Evolutionary conservation across 2,113 vertebrate genomes (phyloP), one percentile per base, ranked within the genome.

Genomic region (Leptobrachium ailaonicum): DNA sequence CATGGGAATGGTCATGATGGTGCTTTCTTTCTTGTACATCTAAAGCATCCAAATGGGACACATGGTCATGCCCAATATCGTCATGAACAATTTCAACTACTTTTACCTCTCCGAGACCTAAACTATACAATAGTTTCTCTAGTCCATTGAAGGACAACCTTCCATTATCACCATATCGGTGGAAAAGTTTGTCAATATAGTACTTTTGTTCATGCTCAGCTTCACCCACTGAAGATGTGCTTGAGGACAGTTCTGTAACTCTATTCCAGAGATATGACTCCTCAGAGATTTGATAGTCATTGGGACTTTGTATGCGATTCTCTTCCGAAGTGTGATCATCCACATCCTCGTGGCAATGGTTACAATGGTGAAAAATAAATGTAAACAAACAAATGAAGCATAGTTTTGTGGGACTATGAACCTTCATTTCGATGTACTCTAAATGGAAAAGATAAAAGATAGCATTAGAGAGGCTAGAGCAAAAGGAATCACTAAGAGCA

Each of bases 321-420:
- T 83, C 82, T 72, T 91, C 78, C 41, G 66, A 79, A 41, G 85
- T 85, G 10, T 75, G 88, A 82, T 93, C 91, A 72, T 95, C 92
- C 2, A 85, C 89, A 69, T 92, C 92, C 78, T 85, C 92, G 76
- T 97, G 95, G 86, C 96, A 96, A 81, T 94, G 95, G 90, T 90
- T 93, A 88, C 95, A 96, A 72, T 96, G 96, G 87, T 97, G 95
- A 87, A 96, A 95, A 84, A 97, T 84, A 88, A 98, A 95, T 67
- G 96, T 97, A 91, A 99, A 90, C 90, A 98, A 92, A 87, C 97
- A 98, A 89, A 99, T 94, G 91, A 99, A 93, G 90, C 97, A 98
- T 88, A 99, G 96, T 88, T 95, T 95, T 81, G 97, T 96, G 92
- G 97, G 96, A 85, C 93, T 87, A 83, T 96, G 96, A 88, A 98